phyloP scores from a whole-genome alignment of 1,140 invertebrate species.

The Condylostylus longicornis region DNA sequence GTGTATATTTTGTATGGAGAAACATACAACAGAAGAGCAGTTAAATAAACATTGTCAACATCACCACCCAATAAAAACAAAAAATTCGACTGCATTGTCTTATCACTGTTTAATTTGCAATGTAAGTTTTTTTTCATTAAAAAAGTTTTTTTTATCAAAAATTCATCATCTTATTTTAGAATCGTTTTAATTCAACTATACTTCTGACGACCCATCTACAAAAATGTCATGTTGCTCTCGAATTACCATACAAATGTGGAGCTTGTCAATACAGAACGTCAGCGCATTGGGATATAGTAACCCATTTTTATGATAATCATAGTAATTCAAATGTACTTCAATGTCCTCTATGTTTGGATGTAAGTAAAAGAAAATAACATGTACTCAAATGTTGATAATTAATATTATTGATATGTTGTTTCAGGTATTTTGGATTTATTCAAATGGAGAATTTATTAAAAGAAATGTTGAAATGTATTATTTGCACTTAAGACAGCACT shows the following conservation, averaged over 20 bases:
- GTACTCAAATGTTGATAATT: background rate
- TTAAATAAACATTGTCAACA: conserved; percentile 38
- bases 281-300: conserved; percentile 52
- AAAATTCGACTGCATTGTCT: conserved; percentile 33
- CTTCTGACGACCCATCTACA: conserved; percentile 59
- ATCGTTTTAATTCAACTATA: conserved; percentile 40
- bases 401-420: conserved; percentile 8
- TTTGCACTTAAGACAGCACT: background rate
- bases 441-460: conserved; percentile 18
- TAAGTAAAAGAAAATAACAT: conserved; percentile 17
- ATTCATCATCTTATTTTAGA: conserved; percentile 18
- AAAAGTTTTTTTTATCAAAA: background rate
- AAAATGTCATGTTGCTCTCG: conserved; percentile 52
- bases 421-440: conserved; percentile 24
- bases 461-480: conserved; percentile 22
- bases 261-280: conserved; percentile 58
- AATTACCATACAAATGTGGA: conserved; percentile 65
- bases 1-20: conserved; percentile 41
- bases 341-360: conserved; percentile 60
- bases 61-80: conserved; percentile 43
- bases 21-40: conserved; percentile 34
- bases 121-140: too few relatives aligned
- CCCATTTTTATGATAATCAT: conserved; percentile 55
- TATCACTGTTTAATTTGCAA: conserved; percentile 56
- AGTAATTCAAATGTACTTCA: conserved; percentile 43